Conservation (phyloP, 2,113 vertebrate genomes). For the Rhineura floridana region DNA sequence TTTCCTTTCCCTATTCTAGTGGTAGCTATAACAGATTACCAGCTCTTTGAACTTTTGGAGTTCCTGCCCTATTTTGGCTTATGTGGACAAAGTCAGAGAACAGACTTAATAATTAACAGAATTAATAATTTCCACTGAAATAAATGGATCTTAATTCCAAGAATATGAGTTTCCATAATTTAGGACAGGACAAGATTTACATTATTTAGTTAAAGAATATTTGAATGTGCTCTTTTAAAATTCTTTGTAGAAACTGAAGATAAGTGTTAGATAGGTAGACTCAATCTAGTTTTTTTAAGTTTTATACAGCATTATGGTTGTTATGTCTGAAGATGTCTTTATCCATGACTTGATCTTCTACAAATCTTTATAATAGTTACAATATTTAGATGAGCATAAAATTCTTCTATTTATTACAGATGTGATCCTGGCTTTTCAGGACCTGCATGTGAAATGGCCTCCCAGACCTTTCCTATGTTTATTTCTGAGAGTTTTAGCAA, state of each 20-base stretch:
- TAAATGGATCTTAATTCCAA: background rate
- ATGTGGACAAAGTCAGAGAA: background rate
- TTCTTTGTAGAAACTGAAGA: background rate
- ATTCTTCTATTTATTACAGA: slow-evolving; percentile 62
- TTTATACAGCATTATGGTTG: background rate
- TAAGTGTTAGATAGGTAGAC: background rate
- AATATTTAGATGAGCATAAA: background rate
- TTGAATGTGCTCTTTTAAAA: background rate
- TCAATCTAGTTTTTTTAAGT: background rate
- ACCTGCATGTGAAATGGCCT: slow-evolving; percentile 92
- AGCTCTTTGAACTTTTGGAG: background rate
- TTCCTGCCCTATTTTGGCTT: background rate
- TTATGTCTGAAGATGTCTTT: background rate
- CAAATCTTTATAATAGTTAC: background rate
- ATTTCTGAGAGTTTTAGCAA: slow-evolving; percentile 93
- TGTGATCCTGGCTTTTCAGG: slow-evolving; percentile 96
- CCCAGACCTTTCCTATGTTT: slow-evolving; percentile 93
- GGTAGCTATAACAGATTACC: background rate
- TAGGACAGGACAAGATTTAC: no score
- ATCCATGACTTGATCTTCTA: background rate
- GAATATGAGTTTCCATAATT: background rate
- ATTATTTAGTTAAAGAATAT: background rate
- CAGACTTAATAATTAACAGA: no score
- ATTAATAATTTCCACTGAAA: background rate
- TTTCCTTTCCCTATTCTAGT: background rate